Percentiles rank a stretch among this genome's conserved stretches.
phyloP scores from a whole-genome alignment of 2,888 invertebrate species.

The Netelia virgata region DNA sequence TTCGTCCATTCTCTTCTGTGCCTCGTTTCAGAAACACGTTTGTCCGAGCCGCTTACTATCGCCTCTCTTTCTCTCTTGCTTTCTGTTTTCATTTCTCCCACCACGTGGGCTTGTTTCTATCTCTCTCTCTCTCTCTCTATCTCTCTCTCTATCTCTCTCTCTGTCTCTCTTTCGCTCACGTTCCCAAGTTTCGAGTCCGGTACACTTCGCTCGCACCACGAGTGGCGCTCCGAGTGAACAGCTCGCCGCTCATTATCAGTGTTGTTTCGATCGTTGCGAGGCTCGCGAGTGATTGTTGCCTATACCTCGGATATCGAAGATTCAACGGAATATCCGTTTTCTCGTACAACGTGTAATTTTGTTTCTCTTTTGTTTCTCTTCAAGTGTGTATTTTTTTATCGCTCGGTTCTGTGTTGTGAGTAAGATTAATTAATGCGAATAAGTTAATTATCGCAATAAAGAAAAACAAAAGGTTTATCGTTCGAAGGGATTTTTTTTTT shows the following conservation, averaged over 20 bases:
- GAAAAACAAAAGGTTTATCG: not conserved
- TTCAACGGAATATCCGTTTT: slow-evolving; percentile 11
- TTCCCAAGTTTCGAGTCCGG: slow-evolving; percentile 43
- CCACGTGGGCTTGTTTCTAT: slow-evolving; percentile 60
- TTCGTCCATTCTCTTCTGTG: slow-evolving; percentile 47
- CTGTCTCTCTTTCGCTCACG: slow-evolving; percentile 20
- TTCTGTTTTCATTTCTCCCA: slow-evolving; percentile 58
- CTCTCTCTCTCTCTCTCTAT: slow-evolving; percentile 40
- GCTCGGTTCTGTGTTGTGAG: slow-evolving; percentile 27
- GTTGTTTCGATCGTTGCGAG: slow-evolving; percentile 71
- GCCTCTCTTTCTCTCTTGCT: slow-evolving; percentile 53
- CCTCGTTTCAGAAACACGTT: slow-evolving; percentile 53
- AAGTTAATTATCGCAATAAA: not conserved
- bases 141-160: slow-evolving; percentile 30
- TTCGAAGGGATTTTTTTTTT: slow-evolving; percentile 19
- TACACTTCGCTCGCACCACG: slow-evolving; percentile 59
- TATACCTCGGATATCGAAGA: slow-evolving; percentile 41
- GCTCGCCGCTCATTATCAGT: slow-evolving; percentile 70
- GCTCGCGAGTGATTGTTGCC: slow-evolving; percentile 63
- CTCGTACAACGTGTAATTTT: slow-evolving; percentile 22
- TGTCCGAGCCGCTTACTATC: slow-evolving; percentile 45
- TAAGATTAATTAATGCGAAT: slow-evolving; percentile 28
- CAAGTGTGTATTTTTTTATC: slow-evolving; percentile 15
- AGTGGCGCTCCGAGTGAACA: slow-evolving; percentile 65
- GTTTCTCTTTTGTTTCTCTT: not conserved